Base-by-base conservation (phyloP, 2,113 vertebrate species). In the Charadrius vociferus region DNA sequence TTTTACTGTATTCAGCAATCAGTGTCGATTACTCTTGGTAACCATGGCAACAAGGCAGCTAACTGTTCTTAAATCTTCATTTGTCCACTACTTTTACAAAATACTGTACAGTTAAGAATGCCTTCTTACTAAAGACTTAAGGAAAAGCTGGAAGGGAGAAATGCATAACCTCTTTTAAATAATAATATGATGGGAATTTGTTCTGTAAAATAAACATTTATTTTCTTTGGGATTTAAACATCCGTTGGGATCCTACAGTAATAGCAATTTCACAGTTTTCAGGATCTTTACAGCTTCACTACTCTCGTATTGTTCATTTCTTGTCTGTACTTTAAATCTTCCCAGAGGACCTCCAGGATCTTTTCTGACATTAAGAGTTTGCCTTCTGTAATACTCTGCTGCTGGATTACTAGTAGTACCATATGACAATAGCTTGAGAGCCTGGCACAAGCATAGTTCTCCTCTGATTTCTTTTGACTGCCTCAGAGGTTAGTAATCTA, bases 31-130 rank as follows among this genome's bases (percentile, higher is more conserved):
- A 98, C 97, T 89, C 86, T 80, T 88, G 80, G 98, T 98, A 98
- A 94, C 97, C 96, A 98, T 95, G 78, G 97, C 80, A 98, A 98
- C 97, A 32, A 94, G 97, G 93, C 93, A 97, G 96, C 96, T 95
- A 97, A 97, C 88, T 81, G 84, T 97, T 98, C 97, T 97, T 94
- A 98, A 98, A 97, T 98, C 96, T 98, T 98, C 96, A 97, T 98
- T 98, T 97, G 97, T 97, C 95, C 95, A 97, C 97, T 96, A 98
- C 96, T 98, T 98, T 97, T 94, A 98, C 86, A 98, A 97, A 91
- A 97, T 90, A 96, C 75, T 62, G 22, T 73, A 81, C 73, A 77
- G 88, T 95, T 97, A 87, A 79, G 94, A 95, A 93, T 65, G 81
- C 27, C 90, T 96, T 73, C 86, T 90, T 93, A 62, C 86, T 86